Conservation (phyloP, 2,888 invertebrate species). For the Drosophila nigricruria region DNA sequence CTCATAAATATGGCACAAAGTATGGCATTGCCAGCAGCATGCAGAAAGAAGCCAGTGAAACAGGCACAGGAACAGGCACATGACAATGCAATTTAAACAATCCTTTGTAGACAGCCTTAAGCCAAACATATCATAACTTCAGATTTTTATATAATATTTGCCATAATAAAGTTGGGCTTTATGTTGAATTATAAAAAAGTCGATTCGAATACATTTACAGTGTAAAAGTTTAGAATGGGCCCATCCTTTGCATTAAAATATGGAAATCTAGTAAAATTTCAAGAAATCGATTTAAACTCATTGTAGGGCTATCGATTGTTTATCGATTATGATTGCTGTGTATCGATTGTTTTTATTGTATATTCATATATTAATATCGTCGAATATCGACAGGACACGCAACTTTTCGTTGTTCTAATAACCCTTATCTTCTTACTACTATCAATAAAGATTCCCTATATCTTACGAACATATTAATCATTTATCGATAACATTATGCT, state of each 20-base stretch:
- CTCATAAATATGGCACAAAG: slow-evolving; percentile 44
- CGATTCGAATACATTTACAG: slow-evolving; percentile 2
- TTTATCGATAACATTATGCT: background rate
- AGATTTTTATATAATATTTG: slow-evolving; percentile 5
- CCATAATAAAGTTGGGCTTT: slow-evolving; percentile 10
- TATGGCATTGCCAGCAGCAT: slow-evolving; percentile 41
- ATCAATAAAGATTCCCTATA: too few species aligned
- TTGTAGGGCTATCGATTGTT: background rate
- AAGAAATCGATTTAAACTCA: background rate
- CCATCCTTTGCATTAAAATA: background rate
- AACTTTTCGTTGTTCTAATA: too few species aligned
- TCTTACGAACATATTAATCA: too few species aligned
- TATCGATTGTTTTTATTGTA: background rate
- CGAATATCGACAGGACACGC: too few species aligned
- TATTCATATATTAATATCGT: too few species aligned
- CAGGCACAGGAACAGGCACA: slow-evolving; percentile 1
- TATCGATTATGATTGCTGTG: background rate
- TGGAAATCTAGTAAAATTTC: background rate
- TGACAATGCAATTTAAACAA: slow-evolving; percentile 61
- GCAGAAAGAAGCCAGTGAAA: background rate
- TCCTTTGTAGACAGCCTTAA: slow-evolving; percentile 10
- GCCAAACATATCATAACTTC: slow-evolving; percentile 13
- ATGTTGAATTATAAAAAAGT: slow-evolving; percentile 2
- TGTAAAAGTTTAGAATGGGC: background rate
- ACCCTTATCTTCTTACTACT: too few species aligned